Base-by-base conservation (phyloP, 2,888 invertebrate genomes). In the Dynastes grantii region DNA sequence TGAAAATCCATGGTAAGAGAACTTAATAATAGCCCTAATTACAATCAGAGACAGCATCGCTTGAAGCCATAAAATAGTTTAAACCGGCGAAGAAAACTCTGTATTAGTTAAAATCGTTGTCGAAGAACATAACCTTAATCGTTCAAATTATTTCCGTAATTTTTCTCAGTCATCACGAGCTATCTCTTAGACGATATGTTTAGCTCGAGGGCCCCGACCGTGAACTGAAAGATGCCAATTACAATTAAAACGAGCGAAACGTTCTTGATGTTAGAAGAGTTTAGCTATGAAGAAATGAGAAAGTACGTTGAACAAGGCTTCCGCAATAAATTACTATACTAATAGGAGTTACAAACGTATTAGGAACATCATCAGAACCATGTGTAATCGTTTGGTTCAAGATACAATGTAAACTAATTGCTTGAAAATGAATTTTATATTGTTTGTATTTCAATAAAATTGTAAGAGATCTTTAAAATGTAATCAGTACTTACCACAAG, bases 61-160 rank as follows among this genome's bases (percentile, higher is more conserved):
- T 67, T 16, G 22, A 45, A 22, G 67, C 9, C 40, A 65, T 65
- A 65, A 22, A 67, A 67, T 45, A 45, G n/a, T 63, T 63, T 63
- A 29, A 29, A 29, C 11, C 63, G n/a, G 63, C 27, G 32, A 32
- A 29, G 32, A 32, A 29, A 37, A 45, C 11, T 45, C 11, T 8
- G 45, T 45, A 45, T 45, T 45, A 45, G 45, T 45, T 45, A 45
- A 45, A 45, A 45, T 45, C 16, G 45, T 16, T 27, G 45, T 22
- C 22, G 6, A 67, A 27, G 40, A 67, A n/a, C 67, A 49, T 45
- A 32, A 27, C 45, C 67, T 45, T 67, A 67, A 67, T 67, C 45
- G 67, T 45, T 45, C 67, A 67, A 67, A 67, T 67, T 45, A 67
- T 67, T 45, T 27, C 27, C 67, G 40, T 22, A 45, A 45, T 45